A percentile compares a stretch with the other conserved stretches of the same genome.
Evolutionary conservation across 2,113 vertebrate genomes (phyloP).

Genomic region (Choloepus hoffmanni): DNA sequence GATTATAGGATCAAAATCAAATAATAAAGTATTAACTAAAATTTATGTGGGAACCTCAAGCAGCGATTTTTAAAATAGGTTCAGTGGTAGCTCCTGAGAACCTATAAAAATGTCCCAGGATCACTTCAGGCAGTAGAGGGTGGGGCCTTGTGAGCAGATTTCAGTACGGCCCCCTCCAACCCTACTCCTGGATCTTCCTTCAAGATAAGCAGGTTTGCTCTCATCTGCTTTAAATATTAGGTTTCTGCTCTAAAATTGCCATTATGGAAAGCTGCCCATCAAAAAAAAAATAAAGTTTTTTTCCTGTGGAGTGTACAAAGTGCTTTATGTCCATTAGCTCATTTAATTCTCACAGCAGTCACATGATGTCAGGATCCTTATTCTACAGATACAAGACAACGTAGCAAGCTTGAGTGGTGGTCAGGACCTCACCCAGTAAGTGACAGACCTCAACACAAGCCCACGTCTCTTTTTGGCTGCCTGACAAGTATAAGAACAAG

Average conservation of each 20-base stretch:
- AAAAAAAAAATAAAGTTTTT: background rate
- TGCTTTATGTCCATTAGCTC: background rate
- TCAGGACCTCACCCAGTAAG: no score
- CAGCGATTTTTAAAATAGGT: background rate
- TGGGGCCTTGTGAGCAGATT: fast-evolving
- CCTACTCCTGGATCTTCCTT: background rate
- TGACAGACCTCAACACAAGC: no score
- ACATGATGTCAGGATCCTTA: fast-evolving
- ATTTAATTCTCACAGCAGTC: no score
- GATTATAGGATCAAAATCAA: background rate
- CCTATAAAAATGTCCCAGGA: background rate
- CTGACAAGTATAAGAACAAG: background rate
- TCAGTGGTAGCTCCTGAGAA: background rate
- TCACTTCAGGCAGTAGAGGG: background rate
- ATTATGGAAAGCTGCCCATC: background rate
- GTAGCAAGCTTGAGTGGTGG: fast-evolving
- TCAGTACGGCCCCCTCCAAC: background rate
- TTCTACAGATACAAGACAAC: background rate
- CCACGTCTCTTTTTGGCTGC: background rate
- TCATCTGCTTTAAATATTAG: background rate
- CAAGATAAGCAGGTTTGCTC: background rate
- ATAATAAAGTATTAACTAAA: background rate
- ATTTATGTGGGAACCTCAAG: background rate
- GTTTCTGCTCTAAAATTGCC: background rate
- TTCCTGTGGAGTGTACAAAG: background rate